Base-by-base conservation (phyloP, 1,140 invertebrate genomes). In the Melanaphis sacchari region DNA sequence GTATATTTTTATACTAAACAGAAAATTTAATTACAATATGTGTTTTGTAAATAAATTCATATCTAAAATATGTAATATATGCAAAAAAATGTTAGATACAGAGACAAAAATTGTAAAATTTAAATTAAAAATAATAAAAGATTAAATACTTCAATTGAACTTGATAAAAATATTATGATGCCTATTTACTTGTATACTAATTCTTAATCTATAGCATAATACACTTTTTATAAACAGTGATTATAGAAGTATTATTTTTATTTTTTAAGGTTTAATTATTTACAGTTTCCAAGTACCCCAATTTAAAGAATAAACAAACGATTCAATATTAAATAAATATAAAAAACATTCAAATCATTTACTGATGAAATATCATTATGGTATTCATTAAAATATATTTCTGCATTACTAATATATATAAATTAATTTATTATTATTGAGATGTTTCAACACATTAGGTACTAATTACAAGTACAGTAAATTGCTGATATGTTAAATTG, bases 11-110 rank as follows among this genome's bases (percentile, higher is more conserved):
- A 46, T 15, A 88, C 2, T 0, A 88, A 88, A 88, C 18, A 22
- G 18, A 11, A 88, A 88, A 88, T 49, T 22, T 43, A 88, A 88
- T 18, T 88, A 46, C 46, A 88, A 49, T 87, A 88, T 88, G 41
- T 87, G 7, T 89, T 89, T 22, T 89, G n/a, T 49, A n/a, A 36
- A 88, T 26, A 38, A 49, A 49, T 15, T 49, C 46, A 26, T 89
- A 89, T 54, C 49, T 54, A 54, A 38, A 52, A 38, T 54, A 89
- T 43, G 84, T 24, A 43, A 31, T 43, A 31, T 7, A 85, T 54
- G n/a, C 24, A 6, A 89, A 54, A 54, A 7, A 52, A 89, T 89
- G 87, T 22, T 21, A 88, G n/a, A 49, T 7, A 89, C 8, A 38
- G 2, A 89, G 22, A 49, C 7, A 89, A 8, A 88, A 52, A n/a